phyloP scores from a whole-genome alignment of 2,113 vertebrate genomes.

The Callospermophilus lateralis region DNA sequence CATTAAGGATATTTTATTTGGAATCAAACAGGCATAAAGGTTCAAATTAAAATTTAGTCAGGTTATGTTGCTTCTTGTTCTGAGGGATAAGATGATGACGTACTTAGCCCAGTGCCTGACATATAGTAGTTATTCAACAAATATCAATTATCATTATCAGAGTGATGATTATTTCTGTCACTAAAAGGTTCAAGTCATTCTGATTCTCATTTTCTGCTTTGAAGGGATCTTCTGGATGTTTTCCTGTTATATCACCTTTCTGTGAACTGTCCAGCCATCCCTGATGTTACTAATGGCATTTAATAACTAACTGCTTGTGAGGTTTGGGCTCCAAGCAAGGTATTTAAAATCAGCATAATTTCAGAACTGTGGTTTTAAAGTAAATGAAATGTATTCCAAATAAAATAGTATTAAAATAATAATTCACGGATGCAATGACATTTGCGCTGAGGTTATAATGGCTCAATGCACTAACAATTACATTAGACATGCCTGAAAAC shows the following conservation, averaged over 20 bases:
- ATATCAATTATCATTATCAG: background rate
- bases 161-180: background rate
- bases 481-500: background rate
- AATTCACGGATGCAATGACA: background rate
- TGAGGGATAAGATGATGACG: background rate
- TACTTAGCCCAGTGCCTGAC: background rate
- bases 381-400: conserved; percentile 71
- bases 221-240: background rate
- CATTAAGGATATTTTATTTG: conserved; percentile 10
- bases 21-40: background rate
- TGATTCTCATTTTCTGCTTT: conserved; percentile 36
- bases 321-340: conserved; percentile 55
- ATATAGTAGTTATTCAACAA: background rate
- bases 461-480: background rate
- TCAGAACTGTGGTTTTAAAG: conserved; percentile 66
- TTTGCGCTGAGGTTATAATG: conserved; percentile 50
- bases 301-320: conserved; percentile 58
- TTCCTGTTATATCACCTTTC: background rate
- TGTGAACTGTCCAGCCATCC: conserved; percentile 1
- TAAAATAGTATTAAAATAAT: conserved; percentile 75
- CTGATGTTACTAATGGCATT: conserved; percentile 17
- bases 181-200: background rate
- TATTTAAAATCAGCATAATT: conserved; percentile 74
- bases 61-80: background rate
- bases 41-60: conserved; percentile 27